Evolutionary conservation across 2,113 vertebrate genomes (phyloP).

Genomic region (Pollimyrus isidori): DNA sequence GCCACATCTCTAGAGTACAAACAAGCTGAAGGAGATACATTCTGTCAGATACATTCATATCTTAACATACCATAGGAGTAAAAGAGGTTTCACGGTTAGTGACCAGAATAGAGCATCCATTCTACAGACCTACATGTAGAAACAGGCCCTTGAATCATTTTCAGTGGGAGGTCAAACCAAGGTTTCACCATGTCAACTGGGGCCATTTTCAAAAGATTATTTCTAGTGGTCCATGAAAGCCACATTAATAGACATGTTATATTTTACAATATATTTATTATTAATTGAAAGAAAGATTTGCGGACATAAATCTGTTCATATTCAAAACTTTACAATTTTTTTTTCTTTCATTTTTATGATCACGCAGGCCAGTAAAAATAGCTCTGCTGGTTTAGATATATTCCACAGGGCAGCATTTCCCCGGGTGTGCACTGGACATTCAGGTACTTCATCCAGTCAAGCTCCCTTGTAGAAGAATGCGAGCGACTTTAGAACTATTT

Average conservation of each 20-base stretch:
- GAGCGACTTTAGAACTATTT: background rate
- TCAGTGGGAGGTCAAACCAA: background rate
- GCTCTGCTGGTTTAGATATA: background rate
- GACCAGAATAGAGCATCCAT: background rate
- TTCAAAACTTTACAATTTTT: background rate
- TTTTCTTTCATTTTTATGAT: background rate
- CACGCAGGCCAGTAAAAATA: background rate
- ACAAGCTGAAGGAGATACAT: background rate
- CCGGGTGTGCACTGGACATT: background rate
- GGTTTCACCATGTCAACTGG: background rate
- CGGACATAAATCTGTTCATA: background rate
- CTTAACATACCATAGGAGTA: background rate
- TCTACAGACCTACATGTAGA: background rate
- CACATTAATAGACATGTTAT: background rate
- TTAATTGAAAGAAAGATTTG: background rate
- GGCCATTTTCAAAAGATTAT: background rate
- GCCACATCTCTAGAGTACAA: background rate
- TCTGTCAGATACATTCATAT: background rate
- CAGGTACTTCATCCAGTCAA: background rate
- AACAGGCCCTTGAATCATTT: background rate
- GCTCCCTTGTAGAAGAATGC: background rate
- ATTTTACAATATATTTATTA: background rate
- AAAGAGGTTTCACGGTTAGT: background rate
- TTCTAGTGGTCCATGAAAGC: background rate
- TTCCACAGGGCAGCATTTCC: background rate